phyloP scores from a whole-genome alignment of 2,888 invertebrate genomes.

The Hofmannophila pseudospretella region DNA sequence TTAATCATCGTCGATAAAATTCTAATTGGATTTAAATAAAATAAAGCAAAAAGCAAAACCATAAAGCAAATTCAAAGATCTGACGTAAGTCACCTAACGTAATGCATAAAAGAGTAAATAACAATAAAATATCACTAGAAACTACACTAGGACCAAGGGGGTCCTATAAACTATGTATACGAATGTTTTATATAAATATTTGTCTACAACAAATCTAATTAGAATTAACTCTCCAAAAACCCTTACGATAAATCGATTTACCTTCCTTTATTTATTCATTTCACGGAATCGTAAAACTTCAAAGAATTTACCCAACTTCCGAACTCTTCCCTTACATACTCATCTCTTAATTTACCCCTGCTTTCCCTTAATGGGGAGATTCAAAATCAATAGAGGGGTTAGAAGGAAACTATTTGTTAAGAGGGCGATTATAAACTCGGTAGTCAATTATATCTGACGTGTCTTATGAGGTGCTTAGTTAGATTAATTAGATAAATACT shows the following conservation, averaged over 20 bases:
- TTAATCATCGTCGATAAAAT: too few relatives aligned
- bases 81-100: too few relatives aligned
- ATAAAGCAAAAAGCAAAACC: too few relatives aligned
- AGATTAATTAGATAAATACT: constrained; percentile 1
- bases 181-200: too few relatives aligned
- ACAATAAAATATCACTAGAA: too few relatives aligned
- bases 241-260: background rate
- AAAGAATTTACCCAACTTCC: constrained; percentile 5
- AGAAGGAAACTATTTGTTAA: constrained; percentile 29
- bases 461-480: background rate
- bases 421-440: constrained; percentile 33
- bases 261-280: constrained; percentile 4
- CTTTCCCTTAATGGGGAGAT: constrained; percentile 19
- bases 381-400: constrained; percentile 30
- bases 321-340: constrained; percentile 2
- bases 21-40: too few relatives aligned
- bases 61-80: too few relatives aligned
- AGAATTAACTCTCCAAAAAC: too few relatives aligned
- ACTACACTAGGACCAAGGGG: too few relatives aligned
- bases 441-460: constrained; percentile 7
- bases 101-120: too few relatives aligned
- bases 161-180: too few relatives aligned
- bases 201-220: too few relatives aligned
- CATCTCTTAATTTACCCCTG: constrained; percentile 8
- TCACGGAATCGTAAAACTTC: constrained; percentile 3